Evolutionary conservation across 1,140 invertebrate genomes (phyloP), one percentile per base, ranked within the genome.

Genomic region (Atta colombica): DNA sequence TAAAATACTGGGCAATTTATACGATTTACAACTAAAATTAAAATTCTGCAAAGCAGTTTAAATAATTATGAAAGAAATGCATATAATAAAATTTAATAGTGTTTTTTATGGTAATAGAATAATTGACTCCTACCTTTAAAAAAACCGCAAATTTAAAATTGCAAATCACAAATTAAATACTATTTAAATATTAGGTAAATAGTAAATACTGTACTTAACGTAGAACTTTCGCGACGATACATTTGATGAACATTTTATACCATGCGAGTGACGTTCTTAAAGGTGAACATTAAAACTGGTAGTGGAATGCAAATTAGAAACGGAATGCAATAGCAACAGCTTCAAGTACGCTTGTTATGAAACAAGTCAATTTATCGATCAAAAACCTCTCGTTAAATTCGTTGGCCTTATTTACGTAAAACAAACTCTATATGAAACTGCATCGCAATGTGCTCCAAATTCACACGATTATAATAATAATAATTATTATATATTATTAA

Each of bases 271-370:
- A 31, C 39, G 39, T 72, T 68, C 45, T 87, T 80, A 85, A 85
- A 82, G 65, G 84, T 60, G 72, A 87, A 69, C 71, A 53, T 69
- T 61, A 75, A 21, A 85, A 58, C 55, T 39, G 12, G n/a, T 65
- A 51, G n/a, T 63, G 3, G 5, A 39, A 65, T 21, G 58, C 35
- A 58, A 75, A 49, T 53, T 75, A 72, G 31, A 85, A 85, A 80
- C 78, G 53, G 21, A 55, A 87, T 75, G 49, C 21, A 53, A 28
- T 45, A 12, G 14, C 39, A 39, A 69, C 49, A 31, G 53, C 71
- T 77, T 77, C 60, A 71, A 25, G 10, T 77, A 72, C 53, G 31
- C n/a, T 66, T 74, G 12, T 87, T 49, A 65, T 18, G 53, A 55
- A 71, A 88, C 4, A 16, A 16, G 4, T 68, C 71, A 31, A 75